Percentiles rank a stretch among this genome's conserved stretches.
These are phyloP conservation scores for Mormyrus iriodes DNA, from an alignment of 2,113 vertebrate species.

Conservation along the genomic window DNA sequence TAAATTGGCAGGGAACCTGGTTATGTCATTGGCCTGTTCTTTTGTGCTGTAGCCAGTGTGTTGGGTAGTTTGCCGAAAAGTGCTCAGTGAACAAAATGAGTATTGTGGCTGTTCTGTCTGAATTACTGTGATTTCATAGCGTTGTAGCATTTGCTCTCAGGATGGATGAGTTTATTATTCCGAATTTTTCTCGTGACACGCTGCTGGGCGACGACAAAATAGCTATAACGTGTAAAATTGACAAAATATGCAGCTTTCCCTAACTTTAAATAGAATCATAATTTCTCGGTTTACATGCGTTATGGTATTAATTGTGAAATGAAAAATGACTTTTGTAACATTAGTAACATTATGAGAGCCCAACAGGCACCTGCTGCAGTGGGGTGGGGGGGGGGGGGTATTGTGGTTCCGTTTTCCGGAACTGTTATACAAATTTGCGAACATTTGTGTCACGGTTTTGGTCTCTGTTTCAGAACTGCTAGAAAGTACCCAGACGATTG, in stretches of 20 bases:
- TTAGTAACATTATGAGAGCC: background rate
- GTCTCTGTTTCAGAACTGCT: background rate
- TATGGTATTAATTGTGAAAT: background rate
- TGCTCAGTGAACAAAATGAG: background rate
- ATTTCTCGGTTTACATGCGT: background rate
- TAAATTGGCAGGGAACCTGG: background rate
- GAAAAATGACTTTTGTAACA: background rate
- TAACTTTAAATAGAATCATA: background rate
- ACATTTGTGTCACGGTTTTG: background rate
- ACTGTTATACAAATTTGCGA: background rate
- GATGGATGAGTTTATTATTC: background rate
- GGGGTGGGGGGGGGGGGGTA: too few relatives aligned
- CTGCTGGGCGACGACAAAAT: background rate
- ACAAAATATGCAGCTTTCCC: background rate
- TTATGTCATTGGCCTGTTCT: background rate
- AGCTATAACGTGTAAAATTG: background rate
- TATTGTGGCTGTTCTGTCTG: background rate
- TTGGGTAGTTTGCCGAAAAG: conserved; percentile 16
- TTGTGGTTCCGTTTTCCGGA: background rate
- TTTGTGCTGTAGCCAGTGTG: background rate
- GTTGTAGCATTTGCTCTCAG: background rate
- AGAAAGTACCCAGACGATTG: background rate
- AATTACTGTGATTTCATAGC: background rate
- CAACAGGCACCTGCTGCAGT: background rate
- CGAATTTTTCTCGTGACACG: background rate